Percentiles rank a stretch among this genome's conserved stretches.
Conservation (phyloP, 2,797 vertebrate genomes). For the Sebastes trivittatus region DNA sequence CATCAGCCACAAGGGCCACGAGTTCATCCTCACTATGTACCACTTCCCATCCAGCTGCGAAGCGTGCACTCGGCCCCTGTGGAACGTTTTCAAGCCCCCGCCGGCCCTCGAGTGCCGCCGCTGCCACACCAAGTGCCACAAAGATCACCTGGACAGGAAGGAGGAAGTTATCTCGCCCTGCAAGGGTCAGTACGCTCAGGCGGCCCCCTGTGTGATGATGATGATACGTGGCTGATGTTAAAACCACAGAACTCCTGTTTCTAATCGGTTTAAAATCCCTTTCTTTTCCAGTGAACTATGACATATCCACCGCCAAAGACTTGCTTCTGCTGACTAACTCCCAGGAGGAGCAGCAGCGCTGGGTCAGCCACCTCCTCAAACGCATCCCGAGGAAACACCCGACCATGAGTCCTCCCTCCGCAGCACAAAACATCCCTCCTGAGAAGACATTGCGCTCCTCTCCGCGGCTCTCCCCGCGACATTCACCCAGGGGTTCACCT, state of each 20-base stretch:
- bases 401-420: constrained; percentile 71
- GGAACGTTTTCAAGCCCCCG: constrained; percentile 97
- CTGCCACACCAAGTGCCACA: constrained; percentile 97
- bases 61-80: constrained; percentile 92
- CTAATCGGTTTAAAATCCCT: not conserved
- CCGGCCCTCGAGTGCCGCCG: constrained; percentile 95
- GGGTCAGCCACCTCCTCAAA: constrained; percentile 94
- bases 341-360: constrained; percentile 93
- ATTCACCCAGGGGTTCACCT: constrained; percentile 69
- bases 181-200: constrained; percentile 84
- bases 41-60: constrained; percentile 98
- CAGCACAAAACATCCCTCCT: not conserved
- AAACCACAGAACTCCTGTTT: not conserved
- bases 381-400: constrained; percentile 93
- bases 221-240: not conserved
- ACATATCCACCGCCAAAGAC: constrained; percentile 96
- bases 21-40: constrained; percentile 95
- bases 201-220: too few species aligned
- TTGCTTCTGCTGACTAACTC: constrained; percentile 92
- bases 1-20: constrained; percentile 96
- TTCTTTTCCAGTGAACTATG: constrained; percentile 88
- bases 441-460: constrained; percentile 32
- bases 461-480: constrained; percentile 61
- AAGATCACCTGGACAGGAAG: constrained; percentile 95
- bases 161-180: constrained; percentile 95